These are phyloP conservation scores for Ia io DNA, from an alignment of 2,113 vertebrate species.

Conservation along the genomic window DNA sequence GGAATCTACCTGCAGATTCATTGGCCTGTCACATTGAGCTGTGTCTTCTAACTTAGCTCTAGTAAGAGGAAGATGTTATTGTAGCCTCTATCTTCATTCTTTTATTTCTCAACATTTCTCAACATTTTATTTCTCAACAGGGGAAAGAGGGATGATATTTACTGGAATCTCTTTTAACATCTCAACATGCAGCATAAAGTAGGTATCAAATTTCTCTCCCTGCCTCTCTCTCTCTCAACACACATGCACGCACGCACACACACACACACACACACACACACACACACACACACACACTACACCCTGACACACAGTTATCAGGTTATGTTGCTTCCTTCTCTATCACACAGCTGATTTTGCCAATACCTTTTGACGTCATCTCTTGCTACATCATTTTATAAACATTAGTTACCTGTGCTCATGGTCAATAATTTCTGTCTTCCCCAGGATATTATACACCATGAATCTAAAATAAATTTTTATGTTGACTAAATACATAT, in stretches of 20 bases:
- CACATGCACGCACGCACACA: too few relatives aligned
- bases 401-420: too few relatives aligned
- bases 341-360: not conserved
- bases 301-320: not conserved
- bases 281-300: not conserved
- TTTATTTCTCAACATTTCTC: constrained; percentile 4
- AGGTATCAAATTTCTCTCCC: not conserved
- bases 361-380: not conserved
- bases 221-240: not conserved
- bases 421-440: not conserved
- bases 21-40: not conserved
- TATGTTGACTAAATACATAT: not conserved
- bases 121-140: not conserved
- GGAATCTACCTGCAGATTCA: not conserved
- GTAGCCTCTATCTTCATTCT: not conserved
- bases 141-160: not conserved
- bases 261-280: not conserved
- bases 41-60: not conserved
- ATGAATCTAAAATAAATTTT: not conserved
- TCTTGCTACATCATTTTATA: not conserved
- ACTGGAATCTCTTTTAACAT: not conserved
- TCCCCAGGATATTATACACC: not conserved
- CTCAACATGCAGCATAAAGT: not conserved
- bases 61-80: not conserved
- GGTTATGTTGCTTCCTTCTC: not conserved